Evolutionary conservation across 2,888 invertebrate species (phyloP), one percentile per base, ranked within the genome.

Genomic region (Meta bourneti): DNA sequence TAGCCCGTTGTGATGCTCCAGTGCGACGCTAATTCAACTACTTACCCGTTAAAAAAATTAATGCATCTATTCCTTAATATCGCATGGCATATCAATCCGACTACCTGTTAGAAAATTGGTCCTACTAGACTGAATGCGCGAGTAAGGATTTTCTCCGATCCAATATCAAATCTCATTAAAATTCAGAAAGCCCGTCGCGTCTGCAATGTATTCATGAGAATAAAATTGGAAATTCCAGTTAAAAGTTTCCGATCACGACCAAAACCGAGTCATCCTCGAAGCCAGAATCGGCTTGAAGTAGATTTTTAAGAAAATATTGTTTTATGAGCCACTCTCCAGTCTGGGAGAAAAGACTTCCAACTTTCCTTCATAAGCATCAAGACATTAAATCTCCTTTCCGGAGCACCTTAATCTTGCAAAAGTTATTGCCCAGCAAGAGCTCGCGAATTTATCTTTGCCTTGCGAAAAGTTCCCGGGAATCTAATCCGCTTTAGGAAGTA

Each of bases 381-480:
- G 49, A 48, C 75, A 75, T 34, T 75, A 19, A 75, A 75, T 48
- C 75, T 75, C 49, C 48, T 6, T 48, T 34, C 7, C 75, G 9
- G 49, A 49, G 75, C 49, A 49, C 75, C 49, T 75, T 75, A 75
- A 77, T 77, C 48, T n/a, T 49, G n/a, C 51, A 9, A 51, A 77
- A 77, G 77, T 77, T 77, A 77, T 77, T 77, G 77, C 49, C 49
- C 48, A 49, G 49, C 13, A 16, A 49, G n/a, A 77, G n/a, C n/a
- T 16, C 1, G 20, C 11, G 72, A 72, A 72, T 72, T 72, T 72
- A 72, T 72, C 72, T 72, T 72, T n/a, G 11, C 20, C 20, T 20
- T 72, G 19, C 20, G 20, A 72, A 72, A 72, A 72, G 72, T 72
- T 34, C 72, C 20, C 20, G 19, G 72, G 72, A 72, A 72, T 7